A percentile compares a stretch with the other conserved stretches of the same genome.
Evolutionary conservation across 1,140 invertebrate species (phyloP).

Genomic region (Cryptotermes secundus): DNA sequence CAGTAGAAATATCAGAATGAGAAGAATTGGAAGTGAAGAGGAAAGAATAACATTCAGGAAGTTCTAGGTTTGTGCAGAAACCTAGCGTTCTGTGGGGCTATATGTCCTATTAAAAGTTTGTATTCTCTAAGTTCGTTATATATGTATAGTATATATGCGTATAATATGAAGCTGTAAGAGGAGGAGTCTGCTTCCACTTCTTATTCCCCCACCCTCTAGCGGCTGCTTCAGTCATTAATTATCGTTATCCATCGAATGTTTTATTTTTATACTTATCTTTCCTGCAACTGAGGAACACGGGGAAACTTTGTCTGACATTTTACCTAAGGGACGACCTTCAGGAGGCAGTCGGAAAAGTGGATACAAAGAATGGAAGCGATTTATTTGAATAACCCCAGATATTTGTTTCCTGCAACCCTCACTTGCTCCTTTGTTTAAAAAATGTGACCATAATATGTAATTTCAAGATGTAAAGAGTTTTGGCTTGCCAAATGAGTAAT

Average conservation of each 20-base stretch:
- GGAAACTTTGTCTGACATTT: neutral
- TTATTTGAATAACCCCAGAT: neutral
- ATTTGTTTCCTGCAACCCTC: too few relatives aligned
- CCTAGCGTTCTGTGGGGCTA: constrained; percentile 5
- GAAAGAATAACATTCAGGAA: neutral
- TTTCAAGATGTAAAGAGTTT: too few relatives aligned
- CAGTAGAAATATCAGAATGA: neutral
- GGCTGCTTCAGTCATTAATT: constrained; percentile 13
- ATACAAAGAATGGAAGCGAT: neutral
- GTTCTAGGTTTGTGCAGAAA: neutral
- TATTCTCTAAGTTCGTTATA: constrained; percentile 15
- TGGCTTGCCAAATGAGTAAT: too few relatives aligned
- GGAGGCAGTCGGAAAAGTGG: too few relatives aligned
- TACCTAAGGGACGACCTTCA: neutral
- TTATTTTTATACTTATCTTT: constrained; percentile 11
- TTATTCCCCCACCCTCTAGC: neutral
- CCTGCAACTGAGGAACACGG: neutral
- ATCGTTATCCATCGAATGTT: constrained; percentile 23
- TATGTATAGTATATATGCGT: too few relatives aligned
- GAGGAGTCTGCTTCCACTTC: neutral
- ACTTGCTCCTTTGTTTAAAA: too few relatives aligned
- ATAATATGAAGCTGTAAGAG: neutral
- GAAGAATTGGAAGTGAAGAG: neutral
- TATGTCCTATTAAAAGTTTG: constrained; percentile 25
- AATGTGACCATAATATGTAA: too few relatives aligned